A percentile compares a stretch with the other conserved stretches of the same genome.
These are phyloP conservation scores for Taenioides sp. DNA, from an alignment of 2,797 vertebrate genomes.

Conservation along the genomic window DNA sequence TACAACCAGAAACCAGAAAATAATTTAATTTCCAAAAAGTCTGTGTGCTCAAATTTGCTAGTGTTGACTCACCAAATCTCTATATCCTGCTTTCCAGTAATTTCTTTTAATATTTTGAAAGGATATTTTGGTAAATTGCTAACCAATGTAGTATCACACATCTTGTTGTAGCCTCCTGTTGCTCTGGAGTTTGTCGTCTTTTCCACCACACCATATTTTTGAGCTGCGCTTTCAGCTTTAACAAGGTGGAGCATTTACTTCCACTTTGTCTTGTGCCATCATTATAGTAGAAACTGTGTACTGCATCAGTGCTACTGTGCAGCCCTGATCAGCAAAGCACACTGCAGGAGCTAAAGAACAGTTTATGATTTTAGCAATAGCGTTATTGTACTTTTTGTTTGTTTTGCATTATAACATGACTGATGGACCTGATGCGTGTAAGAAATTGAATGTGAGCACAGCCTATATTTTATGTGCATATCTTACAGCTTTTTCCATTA, in stretches of 20 bases:
- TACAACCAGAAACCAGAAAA: background rate
- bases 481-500: background rate
- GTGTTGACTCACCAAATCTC: background rate
- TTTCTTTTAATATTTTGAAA: background rate
- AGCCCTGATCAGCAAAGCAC: background rate
- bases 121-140: background rate
- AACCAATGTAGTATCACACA: background rate
- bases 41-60: background rate
- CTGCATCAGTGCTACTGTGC: background rate
- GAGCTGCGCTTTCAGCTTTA: constrained; percentile 2
- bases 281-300: constrained; percentile 2
- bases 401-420: background rate
- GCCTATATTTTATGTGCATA: background rate
- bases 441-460: background rate
- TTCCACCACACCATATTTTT: background rate
- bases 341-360: background rate
- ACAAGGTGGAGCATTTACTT: constrained; percentile 11
- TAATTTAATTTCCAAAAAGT: background rate
- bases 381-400: background rate
- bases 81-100: background rate
- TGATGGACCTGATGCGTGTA: background rate
- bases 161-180: background rate
- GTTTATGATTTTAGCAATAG: background rate
- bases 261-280: constrained; percentile 21
- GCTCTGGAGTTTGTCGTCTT: background rate